Base-by-base conservation (phyloP, 2,888 invertebrate species). In the Pomacea canaliculata region DNA sequence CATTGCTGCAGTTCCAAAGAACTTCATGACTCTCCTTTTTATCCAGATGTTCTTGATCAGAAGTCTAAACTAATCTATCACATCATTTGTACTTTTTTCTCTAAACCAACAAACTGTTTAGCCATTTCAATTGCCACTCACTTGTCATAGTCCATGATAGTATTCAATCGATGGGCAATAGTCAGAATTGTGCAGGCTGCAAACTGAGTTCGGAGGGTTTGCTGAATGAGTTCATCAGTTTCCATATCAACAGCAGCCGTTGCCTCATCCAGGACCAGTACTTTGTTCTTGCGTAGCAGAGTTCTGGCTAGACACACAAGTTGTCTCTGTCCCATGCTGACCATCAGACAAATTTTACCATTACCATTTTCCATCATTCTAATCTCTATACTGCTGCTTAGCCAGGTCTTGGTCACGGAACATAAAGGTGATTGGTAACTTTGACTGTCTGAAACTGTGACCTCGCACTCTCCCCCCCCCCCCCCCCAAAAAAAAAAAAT, bases 251-350 rank as follows among this genome's bases (percentile, higher is more conserved):
- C 91, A 2, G 92, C 90, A 10, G 88, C 88, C 9, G 89, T 88
- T 1, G 88, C 88, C 67, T 89, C 88, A 78, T 89, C 88, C 74
- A 89, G 81, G 5, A 88, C 79, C 71, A 93, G 84, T 77, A 93
- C 91, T 92, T 93, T 95, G 10, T 96, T 96, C 92, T 96, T 96
- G 74, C 96, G 93, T 73, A 97, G 92, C 85, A 97, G 92, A 23
- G 96, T 96, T 85, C 96, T 93, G 73, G 96, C 96, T 85, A 97
- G 92, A 86, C 96, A 96, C 82, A 97, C 94, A 78, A 97, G 92
- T 91, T 97, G 96, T n/a, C 96, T 92, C 91, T 96, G 96, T 0
- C 96, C 96, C 82, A 96, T 95, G 72, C 96, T 96, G 84, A n/a
- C 79, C 79, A 65, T 23, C 66, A 68, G 69, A 27, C 37, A 51